Base-by-base conservation (phyloP, 2,888 invertebrate genomes). In the Caenorhabditis sinica region DNA sequence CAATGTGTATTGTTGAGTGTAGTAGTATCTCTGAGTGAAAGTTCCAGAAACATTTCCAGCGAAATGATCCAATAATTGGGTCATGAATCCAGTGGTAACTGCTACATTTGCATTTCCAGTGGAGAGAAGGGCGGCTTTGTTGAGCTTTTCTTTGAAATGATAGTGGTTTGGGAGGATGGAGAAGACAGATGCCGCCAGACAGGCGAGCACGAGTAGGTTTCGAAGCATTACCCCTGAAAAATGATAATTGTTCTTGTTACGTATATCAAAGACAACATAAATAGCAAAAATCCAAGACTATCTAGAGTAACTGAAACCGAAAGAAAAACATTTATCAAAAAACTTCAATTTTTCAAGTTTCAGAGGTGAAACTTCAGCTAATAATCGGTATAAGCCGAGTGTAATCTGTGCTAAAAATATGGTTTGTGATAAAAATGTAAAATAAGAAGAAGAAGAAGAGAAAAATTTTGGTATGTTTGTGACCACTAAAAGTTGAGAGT, bases 191-290 rank as follows among this genome's bases (percentile, higher is more conserved):
- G 66, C 45, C 17, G 71, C 80, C 72, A 80, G 36, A 23, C 36
- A 25, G 66, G 72, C 66, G 11, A 80, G 36, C 33, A 80, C 9
- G 3, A 66, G 11, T 45, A 80, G 72, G 80, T 72, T 80, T 51
- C 65, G 80, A 43, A 72, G 60, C 80, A 80, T 79, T 77, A 77
- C 69, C 76, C 76, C 61, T 40, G 40, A 60, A 51, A 80, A 79
- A 36, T 65, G 17, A 17, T 13, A 53, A 11, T 20, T 8, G 1
- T 53, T 23, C 5, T n/a, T 51, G 28, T 51, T 51, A 13, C 40
- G 2, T 11, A n/a, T n/a, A n/a, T n/a, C n/a, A n/a, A n/a, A n/a
- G n/a, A n/a, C n/a, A n/a, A n/a, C n/a, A n/a, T n/a, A n/a, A n/a
- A n/a, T n/a, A n/a, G n/a, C n/a, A n/a, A n/a, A n/a, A n/a, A n/a